Base-by-base conservation (phyloP, 2,797 vertebrate species). In the Pagetopsis macropterus region DNA sequence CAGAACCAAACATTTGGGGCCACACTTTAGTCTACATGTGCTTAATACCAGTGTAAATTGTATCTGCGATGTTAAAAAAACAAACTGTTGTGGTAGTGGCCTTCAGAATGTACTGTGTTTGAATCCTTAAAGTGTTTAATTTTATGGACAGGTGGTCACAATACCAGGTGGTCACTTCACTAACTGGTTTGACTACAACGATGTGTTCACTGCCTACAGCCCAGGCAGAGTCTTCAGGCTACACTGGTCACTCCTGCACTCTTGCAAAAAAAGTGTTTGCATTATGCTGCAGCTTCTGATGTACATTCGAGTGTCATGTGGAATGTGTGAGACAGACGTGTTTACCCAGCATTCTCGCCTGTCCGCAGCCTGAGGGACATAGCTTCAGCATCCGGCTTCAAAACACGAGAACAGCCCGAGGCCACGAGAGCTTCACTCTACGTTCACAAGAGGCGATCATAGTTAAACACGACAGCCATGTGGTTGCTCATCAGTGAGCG, bases 341-440 rank as follows among this genome's bases (percentile, higher is more conserved):
- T 69, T 69, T 63, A 75, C 44, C 70, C 57, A 67, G 48, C 5
- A 51, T 67, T 57, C 62, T 57, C 11, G 3, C 13, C 56, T 16
- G 48, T 59, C 64, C 43, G 57, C 60, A 59, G 70, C 75, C 75
- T 46, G 69, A 56, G 68, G 70, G 40, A 56, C 17, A 40, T 2
- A 21, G 66, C 60, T n/a, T 56, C 57, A 71, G 52, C 70, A 77
- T 83, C 65, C 62, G 40, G 70, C 66, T 73, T 46, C 31, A 49
- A 57, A 82, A 65, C 50, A 70, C 7, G 0, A 64, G 43, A 52
- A 44, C 23, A 59, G 72, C 75, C 58, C 0, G 5, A 64, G 40
- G 57, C 8, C 1, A 49, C 0, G 0, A 37, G 44, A 71, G 52
- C 43, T 52, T 15, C 5, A 14, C 33, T 58, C 44, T 40, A 17